Evolutionary conservation across 1,140 invertebrate species (phyloP).

Genomic region (Drosophila mayri): DNA sequence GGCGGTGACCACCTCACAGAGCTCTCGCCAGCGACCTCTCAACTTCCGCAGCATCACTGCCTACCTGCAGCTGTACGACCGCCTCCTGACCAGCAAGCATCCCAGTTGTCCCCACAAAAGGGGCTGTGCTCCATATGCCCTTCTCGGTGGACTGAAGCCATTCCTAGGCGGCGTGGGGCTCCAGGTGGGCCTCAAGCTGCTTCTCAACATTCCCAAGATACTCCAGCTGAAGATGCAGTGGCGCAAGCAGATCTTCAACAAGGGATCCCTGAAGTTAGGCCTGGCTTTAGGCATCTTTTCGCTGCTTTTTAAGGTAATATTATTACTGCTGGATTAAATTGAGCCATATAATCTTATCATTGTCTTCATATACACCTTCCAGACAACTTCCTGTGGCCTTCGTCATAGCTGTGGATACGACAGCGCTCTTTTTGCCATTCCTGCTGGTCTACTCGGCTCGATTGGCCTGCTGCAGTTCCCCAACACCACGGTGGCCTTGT

Average conservation of each 20-base stretch:
- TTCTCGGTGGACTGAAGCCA: conserved; percentile 86
- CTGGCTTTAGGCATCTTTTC: conserved; percentile 88
- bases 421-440: conserved; percentile 86
- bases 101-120: conserved; percentile 87
- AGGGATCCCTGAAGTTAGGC: conserved; percentile 87
- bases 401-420: conserved; percentile 86
- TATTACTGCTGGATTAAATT: no score
- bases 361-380: conserved; percentile 52
- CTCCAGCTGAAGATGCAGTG: conserved; percentile 86
- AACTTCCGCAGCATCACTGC: conserved; percentile 38
- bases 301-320: conserved; percentile 88
- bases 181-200: conserved; percentile 86
- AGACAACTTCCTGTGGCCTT: conserved; percentile 87
- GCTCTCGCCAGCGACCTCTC: conserved; percentile 3
- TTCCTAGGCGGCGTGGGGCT: conserved; percentile 87
- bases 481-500: conserved; percentile 88
- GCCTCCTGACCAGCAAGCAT: conserved; percentile 84
- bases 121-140: conserved; percentile 87
- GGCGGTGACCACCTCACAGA: conserved; percentile 15
- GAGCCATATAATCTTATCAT: no score
- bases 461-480: conserved; percentile 88
- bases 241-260: conserved; percentile 86
- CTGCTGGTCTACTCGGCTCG: conserved; percentile 88
- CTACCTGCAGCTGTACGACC: conserved; percentile 58
- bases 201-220: conserved; percentile 84